Percentiles rank a stretch among this genome's conserved stretches.
Evolutionary conservation across 1,140 invertebrate species (phyloP).

Genomic region (fruit fly (Drosophila melanogaster)): Release_6_plus_ISO1_MT NT_033777.3:27661501-27662000

Average conservation of each 20-base stretch:
- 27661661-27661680: conserved; percentile 51
- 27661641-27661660: conserved; percentile 21
- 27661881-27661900: background rate
- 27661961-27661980: background rate
- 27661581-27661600: conserved; percentile 36
- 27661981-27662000: background rate
- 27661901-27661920: background rate
- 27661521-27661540: conserved; percentile 2
- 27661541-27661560: conserved; percentile 28
- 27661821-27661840: background rate
- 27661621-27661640: conserved; percentile 11
- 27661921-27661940: background rate
- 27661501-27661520: background rate
- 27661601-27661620: conserved; percentile 56
- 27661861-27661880: too few relatives aligned
- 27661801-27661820: background rate
- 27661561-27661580: conserved; percentile 65
- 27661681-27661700: conserved; percentile 12
- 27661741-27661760: background rate
- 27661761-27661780: conserved; percentile 1
- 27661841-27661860: background rate
- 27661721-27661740: conserved; percentile 71
- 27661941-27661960: background rate
- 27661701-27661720: conserved; percentile 55
- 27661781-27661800: background rate